These are phyloP conservation scores for Todiramphus saurophagus DNA, from an alignment of 2,113 vertebrate species.

Conservation along the genomic window DNA sequence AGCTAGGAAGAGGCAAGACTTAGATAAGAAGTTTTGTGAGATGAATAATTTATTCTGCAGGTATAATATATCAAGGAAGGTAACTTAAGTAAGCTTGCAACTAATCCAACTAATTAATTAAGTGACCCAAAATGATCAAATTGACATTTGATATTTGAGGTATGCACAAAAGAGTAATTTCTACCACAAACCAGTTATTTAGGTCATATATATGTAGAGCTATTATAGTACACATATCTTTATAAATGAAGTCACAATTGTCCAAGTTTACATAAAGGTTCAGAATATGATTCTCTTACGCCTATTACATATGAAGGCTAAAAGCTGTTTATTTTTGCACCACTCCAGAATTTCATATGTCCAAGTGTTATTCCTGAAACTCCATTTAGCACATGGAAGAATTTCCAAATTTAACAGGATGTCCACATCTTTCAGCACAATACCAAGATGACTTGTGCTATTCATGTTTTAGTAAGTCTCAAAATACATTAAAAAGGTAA, in stretches of 20 bases:
- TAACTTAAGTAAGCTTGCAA: constrained; percentile 78
- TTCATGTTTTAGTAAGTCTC: not conserved
- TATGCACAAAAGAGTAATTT: constrained; percentile 18
- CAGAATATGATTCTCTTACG: not conserved
- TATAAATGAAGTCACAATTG: not conserved
- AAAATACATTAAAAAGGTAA: not conserved
- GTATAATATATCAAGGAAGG: constrained; percentile 75
- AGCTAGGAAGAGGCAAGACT: constrained; percentile 32
- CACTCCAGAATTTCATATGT: not conserved
- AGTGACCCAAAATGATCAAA: constrained; percentile 32
- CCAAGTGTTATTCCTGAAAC: not conserved
- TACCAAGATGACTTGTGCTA: not conserved
- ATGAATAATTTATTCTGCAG: constrained; percentile 88
- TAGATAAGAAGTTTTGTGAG: constrained; percentile 67
- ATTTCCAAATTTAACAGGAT: not conserved
- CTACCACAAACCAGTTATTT: not conserved
- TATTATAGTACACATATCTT: not conserved
- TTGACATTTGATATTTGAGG: constrained; percentile 25
- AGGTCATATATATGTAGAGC: not conserved
- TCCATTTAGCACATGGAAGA: not conserved
- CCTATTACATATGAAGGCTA: not conserved
- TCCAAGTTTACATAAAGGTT: not conserved
- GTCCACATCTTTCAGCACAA: not conserved
- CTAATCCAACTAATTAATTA: constrained; percentile 61
- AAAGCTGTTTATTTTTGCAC: not conserved